Evolutionary conservation across 2,888 invertebrate species (phyloP).

Genomic region (Drosophila siamana): DNA sequence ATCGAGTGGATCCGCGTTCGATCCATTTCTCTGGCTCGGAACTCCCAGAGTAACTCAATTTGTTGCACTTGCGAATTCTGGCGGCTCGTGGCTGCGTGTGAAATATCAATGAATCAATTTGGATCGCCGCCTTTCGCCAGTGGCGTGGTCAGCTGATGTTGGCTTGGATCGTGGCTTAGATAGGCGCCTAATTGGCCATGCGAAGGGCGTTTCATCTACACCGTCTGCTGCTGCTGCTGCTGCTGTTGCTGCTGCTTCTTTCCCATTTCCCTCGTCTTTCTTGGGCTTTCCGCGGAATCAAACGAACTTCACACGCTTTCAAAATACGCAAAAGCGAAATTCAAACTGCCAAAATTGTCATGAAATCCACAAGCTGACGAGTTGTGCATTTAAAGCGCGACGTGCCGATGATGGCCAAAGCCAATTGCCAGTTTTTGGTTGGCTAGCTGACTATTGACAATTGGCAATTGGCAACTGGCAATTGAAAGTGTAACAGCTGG

Average conservation of each 20-base stretch:
- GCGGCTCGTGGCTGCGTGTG: neutral
- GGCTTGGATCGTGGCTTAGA: neutral
- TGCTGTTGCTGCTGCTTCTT: neutral
- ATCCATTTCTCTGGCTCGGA: no score
- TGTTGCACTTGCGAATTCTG: neutral
- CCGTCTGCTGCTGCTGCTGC: neutral
- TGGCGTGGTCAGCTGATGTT: neutral
- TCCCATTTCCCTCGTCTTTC: no score
- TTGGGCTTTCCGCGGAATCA: neutral
- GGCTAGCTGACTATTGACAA: no score
- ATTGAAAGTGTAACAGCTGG: slow-evolving; percentile 22
- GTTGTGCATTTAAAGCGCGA: slow-evolving; percentile 39
- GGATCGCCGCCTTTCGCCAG: neutral
- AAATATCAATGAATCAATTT: slow-evolving; percentile 6
- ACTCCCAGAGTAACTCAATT: no score
- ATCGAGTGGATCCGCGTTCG: no score
- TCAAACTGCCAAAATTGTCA: slow-evolving; percentile 25
- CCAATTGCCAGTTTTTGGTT: no score
- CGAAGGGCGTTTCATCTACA: slow-evolving; percentile 36
- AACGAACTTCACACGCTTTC: slow-evolving; percentile 52
- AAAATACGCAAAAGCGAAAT: slow-evolving; percentile 52
- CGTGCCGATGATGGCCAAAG: slow-evolving; percentile 19
- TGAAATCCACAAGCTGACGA: slow-evolving; percentile 12
- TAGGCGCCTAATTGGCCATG: slow-evolving; percentile 50
- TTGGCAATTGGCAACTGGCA: neutral